Conservation (phyloP, 2,113 vertebrate genomes). For the Perca schrenkii region DNA sequence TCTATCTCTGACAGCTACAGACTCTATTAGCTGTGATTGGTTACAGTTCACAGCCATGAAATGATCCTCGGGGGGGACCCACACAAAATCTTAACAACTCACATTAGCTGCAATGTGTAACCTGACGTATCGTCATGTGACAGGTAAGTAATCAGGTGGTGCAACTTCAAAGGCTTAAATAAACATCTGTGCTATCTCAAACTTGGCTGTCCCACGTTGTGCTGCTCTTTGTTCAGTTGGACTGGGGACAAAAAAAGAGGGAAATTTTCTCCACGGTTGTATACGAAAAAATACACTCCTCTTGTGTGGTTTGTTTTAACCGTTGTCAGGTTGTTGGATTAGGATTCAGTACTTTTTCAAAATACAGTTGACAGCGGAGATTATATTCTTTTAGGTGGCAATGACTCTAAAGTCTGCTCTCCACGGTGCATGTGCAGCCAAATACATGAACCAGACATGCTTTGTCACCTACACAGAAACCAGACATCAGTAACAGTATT, state of each 20-base stretch:
- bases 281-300: conserved; percentile 3
- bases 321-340: conserved; percentile 26
- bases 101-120: conserved; percentile 31
- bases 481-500: not conserved
- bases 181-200: conserved; percentile 19
- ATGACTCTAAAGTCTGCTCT: not conserved
- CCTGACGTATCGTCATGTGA: conserved; percentile 12
- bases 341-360: not conserved
- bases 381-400: conserved; percentile 24
- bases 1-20: conserved; percentile 63
- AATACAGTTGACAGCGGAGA: conserved; percentile 4
- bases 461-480: not conserved
- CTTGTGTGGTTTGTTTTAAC: conserved; percentile 44
- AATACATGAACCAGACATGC: not conserved
- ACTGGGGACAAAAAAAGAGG: not conserved
- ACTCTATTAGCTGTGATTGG: conserved; percentile 79
- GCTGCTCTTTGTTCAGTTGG: conserved; percentile 22
- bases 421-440: not conserved
- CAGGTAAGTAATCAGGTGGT: conserved; percentile 35
- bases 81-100: conserved; percentile 21
- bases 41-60: conserved; percentile 75
- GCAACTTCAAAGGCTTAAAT: conserved; percentile 18
- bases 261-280: conserved; percentile 8
- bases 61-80: conserved; percentile 42
- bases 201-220: not conserved